Evolutionary conservation across 2,113 vertebrate species (phyloP).

Genomic region (Archocentrus centrarchus): DNA sequence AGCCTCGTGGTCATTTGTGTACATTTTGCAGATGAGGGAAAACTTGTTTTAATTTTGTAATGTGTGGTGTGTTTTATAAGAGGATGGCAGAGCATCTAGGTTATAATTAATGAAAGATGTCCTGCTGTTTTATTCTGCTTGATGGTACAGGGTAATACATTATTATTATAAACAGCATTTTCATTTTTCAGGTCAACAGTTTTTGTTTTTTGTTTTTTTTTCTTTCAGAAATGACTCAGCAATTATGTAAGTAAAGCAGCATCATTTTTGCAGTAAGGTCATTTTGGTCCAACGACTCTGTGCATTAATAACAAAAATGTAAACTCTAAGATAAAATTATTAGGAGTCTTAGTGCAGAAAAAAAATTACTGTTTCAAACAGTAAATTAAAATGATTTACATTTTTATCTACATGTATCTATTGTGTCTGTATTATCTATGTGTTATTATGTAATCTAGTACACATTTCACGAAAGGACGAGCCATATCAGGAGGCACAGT

Average conservation of each 20-base stretch:
- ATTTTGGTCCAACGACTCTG: not conserved
- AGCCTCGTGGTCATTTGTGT: not conserved
- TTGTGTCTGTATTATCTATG: too few relatives aligned
- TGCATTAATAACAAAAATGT: constrained; percentile 13
- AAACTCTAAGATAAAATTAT: not conserved
- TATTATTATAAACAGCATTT: not conserved
- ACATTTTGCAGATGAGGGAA: not conserved
- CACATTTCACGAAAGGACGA: not conserved
- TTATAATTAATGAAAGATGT: not conserved
- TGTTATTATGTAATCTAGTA: not conserved
- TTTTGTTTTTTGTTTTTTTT: not conserved
- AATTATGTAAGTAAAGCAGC: not conserved
- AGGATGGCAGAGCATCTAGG: not conserved
- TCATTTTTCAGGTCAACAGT: not conserved
- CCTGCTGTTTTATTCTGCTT: not conserved
- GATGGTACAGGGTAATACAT: not conserved
- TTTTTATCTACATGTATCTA: too few relatives aligned
- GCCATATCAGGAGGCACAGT: not conserved
- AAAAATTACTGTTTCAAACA: not conserved
- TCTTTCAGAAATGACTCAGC: not conserved
- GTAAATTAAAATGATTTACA: not conserved
- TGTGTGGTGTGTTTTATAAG: too few relatives aligned
- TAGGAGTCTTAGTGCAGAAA: not conserved
- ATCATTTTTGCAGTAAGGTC: not conserved
- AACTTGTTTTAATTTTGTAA: too few relatives aligned